A percentile compares a stretch with the other conserved stretches of the same genome.
These are phyloP conservation scores for Fulmarus glacialis DNA, from an alignment of 2,113 vertebrate species.

Conservation along the genomic window DNA sequence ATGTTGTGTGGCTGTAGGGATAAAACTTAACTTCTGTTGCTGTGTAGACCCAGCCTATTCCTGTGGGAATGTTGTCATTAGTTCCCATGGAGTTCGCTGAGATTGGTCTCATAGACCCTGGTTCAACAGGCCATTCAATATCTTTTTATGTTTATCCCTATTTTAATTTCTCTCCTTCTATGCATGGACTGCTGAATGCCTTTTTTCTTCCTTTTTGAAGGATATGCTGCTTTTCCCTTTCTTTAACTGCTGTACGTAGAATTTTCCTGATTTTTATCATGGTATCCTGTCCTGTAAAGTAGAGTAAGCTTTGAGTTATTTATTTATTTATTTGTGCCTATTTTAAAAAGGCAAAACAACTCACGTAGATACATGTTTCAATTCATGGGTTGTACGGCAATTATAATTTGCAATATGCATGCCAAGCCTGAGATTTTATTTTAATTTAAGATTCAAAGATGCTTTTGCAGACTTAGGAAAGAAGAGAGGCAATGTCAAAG, in stretches of 20 bases:
- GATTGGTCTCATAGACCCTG: not conserved
- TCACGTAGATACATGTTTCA: not conserved
- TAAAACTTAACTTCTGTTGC: not conserved
- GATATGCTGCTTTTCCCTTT: not conserved
- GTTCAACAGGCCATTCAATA: not conserved
- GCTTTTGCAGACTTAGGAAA: not conserved
- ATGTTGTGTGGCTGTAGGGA: not conserved
- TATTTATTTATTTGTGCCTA: not conserved
- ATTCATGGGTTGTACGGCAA: not conserved
- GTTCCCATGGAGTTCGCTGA: not conserved
- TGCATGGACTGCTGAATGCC: not conserved
- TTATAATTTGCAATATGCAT: not conserved
- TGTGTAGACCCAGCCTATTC: not conserved
- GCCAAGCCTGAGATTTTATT: not conserved
- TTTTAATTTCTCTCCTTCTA: not conserved
- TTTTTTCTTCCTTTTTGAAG: not conserved
- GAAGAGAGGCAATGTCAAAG: not conserved
- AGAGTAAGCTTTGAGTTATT: not conserved
- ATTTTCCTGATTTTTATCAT: not conserved
- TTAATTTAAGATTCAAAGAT: not conserved
- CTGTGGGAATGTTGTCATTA: not conserved
- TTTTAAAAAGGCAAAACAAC: not conserved
- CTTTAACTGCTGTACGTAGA: not conserved
- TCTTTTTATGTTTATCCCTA: not conserved
- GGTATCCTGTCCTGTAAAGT: not conserved